Percentiles rank a stretch among this genome's conserved stretches.
These are phyloP conservation scores for Eupithecia tripunctaria DNA, from an alignment of 2,888 invertebrate species.

Conservation along the genomic window DNA sequence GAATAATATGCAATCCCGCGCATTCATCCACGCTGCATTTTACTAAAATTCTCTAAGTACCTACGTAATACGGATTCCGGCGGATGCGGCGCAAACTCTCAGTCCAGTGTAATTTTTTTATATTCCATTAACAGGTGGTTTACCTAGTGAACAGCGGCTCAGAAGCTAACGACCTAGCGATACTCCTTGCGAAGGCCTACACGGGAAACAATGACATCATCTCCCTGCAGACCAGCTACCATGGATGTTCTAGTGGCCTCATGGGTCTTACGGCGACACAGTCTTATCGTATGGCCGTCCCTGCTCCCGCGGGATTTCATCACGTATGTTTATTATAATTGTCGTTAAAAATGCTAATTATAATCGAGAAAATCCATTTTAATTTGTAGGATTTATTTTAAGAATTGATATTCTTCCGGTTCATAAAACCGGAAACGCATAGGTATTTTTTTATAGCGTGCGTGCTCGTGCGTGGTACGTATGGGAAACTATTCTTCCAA, in stretches of 20 bases:
- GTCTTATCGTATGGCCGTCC: constrained; percentile 90
- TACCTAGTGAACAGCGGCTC: constrained; percentile 98
- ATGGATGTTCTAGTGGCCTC: constrained; percentile 94
- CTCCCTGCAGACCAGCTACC: constrained; percentile 95
- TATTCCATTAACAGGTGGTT: constrained; percentile 85
- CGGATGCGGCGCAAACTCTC: too few species aligned
- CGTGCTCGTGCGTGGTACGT: too few species aligned
- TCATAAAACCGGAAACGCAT: not conserved
- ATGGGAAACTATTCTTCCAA: not conserved
- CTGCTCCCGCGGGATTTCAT: constrained; percentile 89
- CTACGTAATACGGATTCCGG: too few species aligned
- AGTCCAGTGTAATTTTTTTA: not conserved
- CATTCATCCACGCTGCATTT: too few species aligned
- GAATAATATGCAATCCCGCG: too few species aligned
- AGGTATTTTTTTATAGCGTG: not conserved
- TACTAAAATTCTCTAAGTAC: too few species aligned
- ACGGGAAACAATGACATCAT: constrained; percentile 94
- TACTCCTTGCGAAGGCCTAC: constrained; percentile 92
- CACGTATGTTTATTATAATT: constrained; percentile 85
- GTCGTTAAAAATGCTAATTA: too few species aligned
- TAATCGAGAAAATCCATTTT: not conserved
- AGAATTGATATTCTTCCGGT: too few species aligned
- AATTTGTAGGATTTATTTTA: not conserved
- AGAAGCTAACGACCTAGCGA: constrained; percentile 98
- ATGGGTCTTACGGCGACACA: constrained; percentile 93